These are phyloP conservation scores for Stichopus chloronotus DNA, from an alignment of 35 echinoderm and acorn worm species.

Conservation along the genomic window DNA sequence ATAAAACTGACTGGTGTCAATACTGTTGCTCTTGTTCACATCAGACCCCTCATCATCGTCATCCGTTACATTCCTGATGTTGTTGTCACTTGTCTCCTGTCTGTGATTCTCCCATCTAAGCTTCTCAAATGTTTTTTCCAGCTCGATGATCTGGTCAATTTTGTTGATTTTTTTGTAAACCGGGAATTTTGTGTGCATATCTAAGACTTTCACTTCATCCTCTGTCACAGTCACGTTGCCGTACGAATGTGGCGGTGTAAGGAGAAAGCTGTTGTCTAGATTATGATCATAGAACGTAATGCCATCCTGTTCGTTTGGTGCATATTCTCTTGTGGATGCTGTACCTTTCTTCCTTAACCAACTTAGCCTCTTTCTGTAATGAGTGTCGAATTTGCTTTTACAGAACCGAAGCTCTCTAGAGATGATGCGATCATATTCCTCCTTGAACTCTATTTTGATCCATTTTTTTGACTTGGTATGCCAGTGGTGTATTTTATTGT, in stretches of 20 bases:
- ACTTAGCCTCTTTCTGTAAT: slow-evolving; percentile 7
- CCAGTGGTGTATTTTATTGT: neutral
- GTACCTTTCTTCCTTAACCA: neutral
- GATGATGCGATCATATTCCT: neutral
- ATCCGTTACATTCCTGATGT: neutral
- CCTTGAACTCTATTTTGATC: neutral
- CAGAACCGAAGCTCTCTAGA: neutral
- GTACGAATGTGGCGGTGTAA: neutral
- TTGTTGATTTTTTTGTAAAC: neutral
- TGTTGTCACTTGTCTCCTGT: neutral
- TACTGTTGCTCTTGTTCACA: neutral
- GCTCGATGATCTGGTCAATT: neutral
- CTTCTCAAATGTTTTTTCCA: slow-evolving; percentile 26
- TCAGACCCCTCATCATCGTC: neutral
- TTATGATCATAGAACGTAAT: neutral
- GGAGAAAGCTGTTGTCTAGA: neutral
- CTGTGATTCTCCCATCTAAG: slow-evolving; percentile 19
- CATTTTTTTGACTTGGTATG: neutral
- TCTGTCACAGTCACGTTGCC: neutral
- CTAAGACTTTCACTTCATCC: neutral
- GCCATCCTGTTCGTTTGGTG: slow-evolving; percentile 3
- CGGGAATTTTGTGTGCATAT: neutral
- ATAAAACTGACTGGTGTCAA: neutral
- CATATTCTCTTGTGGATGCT: neutral
- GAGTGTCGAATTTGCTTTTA: neutral